Evolutionary conservation across 2,797 vertebrate genomes (phyloP).

Genomic region (Psittacula echo): DNA sequence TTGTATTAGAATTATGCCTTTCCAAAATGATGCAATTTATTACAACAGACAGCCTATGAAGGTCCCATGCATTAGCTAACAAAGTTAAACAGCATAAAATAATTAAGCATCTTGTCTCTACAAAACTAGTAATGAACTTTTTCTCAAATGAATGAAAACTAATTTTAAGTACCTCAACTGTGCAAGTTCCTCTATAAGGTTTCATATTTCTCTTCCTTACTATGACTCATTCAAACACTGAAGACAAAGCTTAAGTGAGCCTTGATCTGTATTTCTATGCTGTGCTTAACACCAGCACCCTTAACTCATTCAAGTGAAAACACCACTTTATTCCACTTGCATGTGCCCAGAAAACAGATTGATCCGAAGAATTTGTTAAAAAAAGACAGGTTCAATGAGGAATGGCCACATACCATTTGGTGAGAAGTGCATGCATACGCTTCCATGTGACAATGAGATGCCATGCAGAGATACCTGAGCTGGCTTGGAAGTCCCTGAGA

Average conservation of each 20-base stretch:
- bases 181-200: not conserved
- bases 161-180: not conserved
- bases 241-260: not conserved
- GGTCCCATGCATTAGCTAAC: not conserved
- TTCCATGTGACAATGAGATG: not conserved
- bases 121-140: not conserved
- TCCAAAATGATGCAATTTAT: not conserved
- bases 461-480: constrained; percentile 57
- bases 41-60: not conserved
- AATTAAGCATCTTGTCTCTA: not conserved
- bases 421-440: not conserved
- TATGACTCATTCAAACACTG: not conserved
- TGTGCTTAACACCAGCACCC: not conserved
- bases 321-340: not conserved
- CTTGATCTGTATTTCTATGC: not conserved
- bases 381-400: not conserved
- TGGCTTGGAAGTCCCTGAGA: constrained; percentile 25
- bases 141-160: not conserved
- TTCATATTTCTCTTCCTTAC: not conserved
- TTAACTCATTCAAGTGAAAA: not conserved
- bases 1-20: not conserved
- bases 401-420: not conserved
- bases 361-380: not conserved
- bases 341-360: not conserved
- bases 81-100: not conserved